A percentile compares a stretch with the other conserved stretches of the same genome.
phyloP scores from a whole-genome alignment of 37 sponge, comb jelly and placozoan species.

The Tethya wilhelma region DNA sequence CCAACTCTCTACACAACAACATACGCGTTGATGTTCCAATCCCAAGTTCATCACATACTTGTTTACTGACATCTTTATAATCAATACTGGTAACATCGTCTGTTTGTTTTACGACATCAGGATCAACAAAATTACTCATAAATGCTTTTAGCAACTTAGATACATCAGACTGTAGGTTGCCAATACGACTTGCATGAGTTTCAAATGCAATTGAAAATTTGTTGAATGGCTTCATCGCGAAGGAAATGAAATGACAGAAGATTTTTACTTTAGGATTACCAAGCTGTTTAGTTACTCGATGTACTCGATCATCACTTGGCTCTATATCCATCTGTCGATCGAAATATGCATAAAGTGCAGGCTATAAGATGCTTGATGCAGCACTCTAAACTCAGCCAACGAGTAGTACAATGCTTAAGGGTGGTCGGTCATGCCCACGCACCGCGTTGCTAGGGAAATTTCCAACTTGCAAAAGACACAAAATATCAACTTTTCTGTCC shows the following conservation, averaged over 20 bases:
- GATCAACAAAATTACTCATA: slow-evolving; percentile 31
- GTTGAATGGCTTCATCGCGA: slow-evolving; percentile 1
- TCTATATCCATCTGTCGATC: background rate
- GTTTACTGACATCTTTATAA: background rate
- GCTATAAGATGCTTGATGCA: background rate
- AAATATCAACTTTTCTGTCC: no score
- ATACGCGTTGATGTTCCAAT: background rate
- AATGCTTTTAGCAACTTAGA: background rate
- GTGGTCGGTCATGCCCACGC: no score
- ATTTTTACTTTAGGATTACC: background rate
- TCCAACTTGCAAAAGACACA: no score
- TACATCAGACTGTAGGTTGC: slow-evolving; percentile 24
- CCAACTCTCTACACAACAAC: slow-evolving; percentile 9
- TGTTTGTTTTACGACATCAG: background rate
- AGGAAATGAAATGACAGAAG: background rate
- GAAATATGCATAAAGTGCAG: background rate
- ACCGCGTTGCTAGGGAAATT: no score
- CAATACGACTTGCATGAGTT: slow-evolving; percentile 18
- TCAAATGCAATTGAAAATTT: slow-evolving; percentile 7
- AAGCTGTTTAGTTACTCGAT: background rate
- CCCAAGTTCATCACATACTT: background rate
- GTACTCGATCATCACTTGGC: background rate
- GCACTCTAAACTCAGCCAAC: background rate
- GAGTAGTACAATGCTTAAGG: no score
- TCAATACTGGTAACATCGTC: slow-evolving; percentile 3